Evolutionary conservation across 2,797 vertebrate species (phyloP), one percentile per base, ranked within the genome.

Genomic region (Pangasius larnaudii): DNA sequence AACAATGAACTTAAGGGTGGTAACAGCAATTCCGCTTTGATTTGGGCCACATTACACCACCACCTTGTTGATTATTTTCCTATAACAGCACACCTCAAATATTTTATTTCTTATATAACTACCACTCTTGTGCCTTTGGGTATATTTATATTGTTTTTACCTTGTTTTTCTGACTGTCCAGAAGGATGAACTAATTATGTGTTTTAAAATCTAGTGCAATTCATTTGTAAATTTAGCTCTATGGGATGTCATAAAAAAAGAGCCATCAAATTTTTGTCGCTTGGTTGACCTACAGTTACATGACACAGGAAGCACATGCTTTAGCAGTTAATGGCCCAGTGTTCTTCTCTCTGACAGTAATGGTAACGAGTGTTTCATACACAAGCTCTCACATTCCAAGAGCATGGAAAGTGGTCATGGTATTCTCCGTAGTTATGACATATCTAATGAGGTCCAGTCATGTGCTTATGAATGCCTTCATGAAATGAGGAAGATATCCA

Each of bases 371-470:
- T 19, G 89, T 91, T 93, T 95, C 92, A 93, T 92, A 91, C 51
- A 49, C 84, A 81, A 80, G 81, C 93, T 93, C 91, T 85, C 75
- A 93, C 92, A 93, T 94, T 91, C 88, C 91, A 90, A 92, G 90
- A 92, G 91, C 94, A 94, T 92, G 89, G 93, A 95, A 95, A 95
- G 93, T 94, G 94, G 93, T 95, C 94, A 92, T 93, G 93, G 93
- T 94, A 92, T 95, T 95, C 95, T 95, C 95, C 94, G 94, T 93
- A 94, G 94, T 94, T 94, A 92, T 94, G 95, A 96, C 95, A 96
- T 95, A 95, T 94, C 94, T 96, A 95, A 96, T 96, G 94, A 95
- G 94, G 90, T 91, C 88, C 90, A 90, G 92, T 94, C 95, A 94
- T 96, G 93, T 96, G 95, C 96, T 96, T 95, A 95, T 94, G 92